These are phyloP conservation scores for Phrynocephalus vlangalii DNA, from an alignment of 2,797 vertebrate genomes.

Conservation along the genomic window DNA sequence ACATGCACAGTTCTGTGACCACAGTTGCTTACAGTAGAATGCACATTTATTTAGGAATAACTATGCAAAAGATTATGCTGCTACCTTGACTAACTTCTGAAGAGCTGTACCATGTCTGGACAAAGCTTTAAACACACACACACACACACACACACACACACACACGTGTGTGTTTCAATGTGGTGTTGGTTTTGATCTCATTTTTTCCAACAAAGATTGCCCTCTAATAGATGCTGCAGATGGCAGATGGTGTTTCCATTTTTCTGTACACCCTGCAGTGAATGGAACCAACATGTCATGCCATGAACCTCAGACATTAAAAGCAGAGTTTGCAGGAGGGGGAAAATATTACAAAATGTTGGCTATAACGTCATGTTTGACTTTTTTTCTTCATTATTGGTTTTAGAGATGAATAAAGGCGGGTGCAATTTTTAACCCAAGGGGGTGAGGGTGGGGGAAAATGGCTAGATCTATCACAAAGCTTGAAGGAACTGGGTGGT, in stretches of 20 bases:
- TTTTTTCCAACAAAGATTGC: neutral
- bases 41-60: neutral
- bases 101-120: neutral
- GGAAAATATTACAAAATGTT: neutral
- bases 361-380: constrained; percentile 18
- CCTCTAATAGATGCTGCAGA: neutral
- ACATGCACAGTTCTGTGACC: neutral
- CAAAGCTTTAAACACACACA: neutral
- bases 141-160: no score
- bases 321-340: constrained; percentile 5
- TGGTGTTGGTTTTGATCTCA: neutral
- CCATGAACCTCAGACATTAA: neutral
- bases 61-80: no score
- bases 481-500: neutral
- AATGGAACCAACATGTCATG: neutral
- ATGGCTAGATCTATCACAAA: neutral
- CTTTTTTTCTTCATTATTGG: neutral
- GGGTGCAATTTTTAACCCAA: neutral
- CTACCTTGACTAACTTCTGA: neutral
- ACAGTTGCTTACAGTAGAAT: neutral
- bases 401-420: neutral
- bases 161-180: neutral
- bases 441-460: no score
- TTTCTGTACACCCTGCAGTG: neutral
- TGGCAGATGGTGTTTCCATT: constrained; percentile 22